Evolutionary conservation across 2,888 invertebrate genomes (phyloP).

Genomic region (Lithosia quadra): DNA sequence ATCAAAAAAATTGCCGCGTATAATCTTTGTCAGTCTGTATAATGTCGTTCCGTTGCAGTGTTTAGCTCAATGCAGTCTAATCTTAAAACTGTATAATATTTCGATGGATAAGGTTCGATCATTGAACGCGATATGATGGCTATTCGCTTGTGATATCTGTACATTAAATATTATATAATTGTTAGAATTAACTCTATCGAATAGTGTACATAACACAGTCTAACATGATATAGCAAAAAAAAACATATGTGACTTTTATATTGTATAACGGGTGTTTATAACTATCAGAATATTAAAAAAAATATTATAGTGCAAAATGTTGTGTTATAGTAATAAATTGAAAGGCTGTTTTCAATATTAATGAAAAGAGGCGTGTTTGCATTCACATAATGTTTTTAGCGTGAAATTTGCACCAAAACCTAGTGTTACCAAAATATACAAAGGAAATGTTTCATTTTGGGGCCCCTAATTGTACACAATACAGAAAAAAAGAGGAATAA

Average conservation of each 20-base stretch:
- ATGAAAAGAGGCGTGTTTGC: not conserved
- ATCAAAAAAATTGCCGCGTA: too few relatives aligned
- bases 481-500: too few relatives aligned
- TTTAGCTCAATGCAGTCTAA: not conserved
- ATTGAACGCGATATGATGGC: conserved; percentile 28
- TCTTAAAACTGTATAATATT: not conserved
- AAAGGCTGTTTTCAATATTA: conserved; percentile 11
- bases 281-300: not conserved
- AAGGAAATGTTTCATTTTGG: too few relatives aligned
- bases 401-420: conserved; percentile 25
- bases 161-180: conserved; percentile 31
- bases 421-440: conserved; percentile 14
- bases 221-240: not conserved
- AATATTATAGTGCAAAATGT: not conserved
- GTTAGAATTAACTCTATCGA: conserved; percentile 9
- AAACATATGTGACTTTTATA: not conserved
- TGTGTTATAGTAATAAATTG: not conserved
- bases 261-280: not conserved
- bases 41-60: too few relatives aligned
- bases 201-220: not conserved
- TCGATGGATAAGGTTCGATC: conserved; percentile 11
- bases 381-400: conserved; percentile 12
- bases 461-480: too few relatives aligned
- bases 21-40: too few relatives aligned
- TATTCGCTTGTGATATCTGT: conserved; percentile 48